phyloP scores from a whole-genome alignment of 2,888 invertebrate genomes.

The Homarus gammarus region DNA sequence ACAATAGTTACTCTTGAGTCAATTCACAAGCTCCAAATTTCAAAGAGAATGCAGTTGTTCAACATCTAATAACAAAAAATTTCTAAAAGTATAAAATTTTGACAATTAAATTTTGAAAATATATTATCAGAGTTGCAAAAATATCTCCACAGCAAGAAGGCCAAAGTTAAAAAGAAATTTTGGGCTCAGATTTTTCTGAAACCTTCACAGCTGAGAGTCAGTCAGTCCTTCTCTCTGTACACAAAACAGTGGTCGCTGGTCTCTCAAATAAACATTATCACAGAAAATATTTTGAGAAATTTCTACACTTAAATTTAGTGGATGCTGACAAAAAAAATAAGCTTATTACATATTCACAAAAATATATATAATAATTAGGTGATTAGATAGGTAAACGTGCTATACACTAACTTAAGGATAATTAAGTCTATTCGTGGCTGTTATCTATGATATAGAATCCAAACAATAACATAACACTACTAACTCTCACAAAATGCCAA shows the following conservation, averaged over 20 bases:
- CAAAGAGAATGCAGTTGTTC: neutral
- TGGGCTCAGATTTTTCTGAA: neutral
- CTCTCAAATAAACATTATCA: constrained; percentile 43
- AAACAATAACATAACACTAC: constrained; percentile 35
- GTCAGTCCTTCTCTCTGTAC: constrained; percentile 7
- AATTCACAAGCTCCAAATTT: neutral
- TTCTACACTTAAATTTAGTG: constrained; percentile 17
- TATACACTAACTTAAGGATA: constrained; percentile 65
- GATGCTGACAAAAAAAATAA: constrained; percentile 13
- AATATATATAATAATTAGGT: constrained; percentile 46
- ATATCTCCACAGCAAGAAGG: neutral
- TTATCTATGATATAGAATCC: constrained; percentile 31
- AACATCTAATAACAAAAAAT: neutral
- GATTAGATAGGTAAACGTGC: constrained; percentile 56
- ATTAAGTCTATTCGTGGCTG: constrained; percentile 62
- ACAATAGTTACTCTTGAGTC: neutral
- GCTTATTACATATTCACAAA: constrained; percentile 36
- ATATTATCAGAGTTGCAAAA: neutral
- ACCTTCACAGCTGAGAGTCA: neutral
- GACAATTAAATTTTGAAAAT: neutral
- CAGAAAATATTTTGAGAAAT: constrained; percentile 60
- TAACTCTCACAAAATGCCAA: neutral
- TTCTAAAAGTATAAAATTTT: neutral
- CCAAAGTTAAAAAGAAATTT: neutral
- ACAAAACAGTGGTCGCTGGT: neutral